A percentile compares a stretch with the other conserved stretches of the same genome.
Evolutionary conservation across 2,888 invertebrate species (phyloP).

Genomic region (Cancer borealis): DNA sequence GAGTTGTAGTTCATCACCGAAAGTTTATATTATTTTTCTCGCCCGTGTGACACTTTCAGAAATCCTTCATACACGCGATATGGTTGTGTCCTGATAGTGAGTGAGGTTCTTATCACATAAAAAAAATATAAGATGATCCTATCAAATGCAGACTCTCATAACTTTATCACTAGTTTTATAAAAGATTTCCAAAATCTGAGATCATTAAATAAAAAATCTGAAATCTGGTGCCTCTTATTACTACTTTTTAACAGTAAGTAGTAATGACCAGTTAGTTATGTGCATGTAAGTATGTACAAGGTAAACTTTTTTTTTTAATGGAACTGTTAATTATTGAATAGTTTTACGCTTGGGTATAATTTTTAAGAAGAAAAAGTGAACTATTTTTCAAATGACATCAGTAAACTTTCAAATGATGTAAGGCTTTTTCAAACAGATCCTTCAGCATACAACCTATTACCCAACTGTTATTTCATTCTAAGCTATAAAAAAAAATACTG

Average conservation of each 20-base stretch:
- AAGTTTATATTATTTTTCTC: neutral
- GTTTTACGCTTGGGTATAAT: neutral
- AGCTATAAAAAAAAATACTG: neutral
- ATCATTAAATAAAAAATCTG: neutral
- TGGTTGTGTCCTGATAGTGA: neutral
- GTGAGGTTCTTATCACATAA: neutral
- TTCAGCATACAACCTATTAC: neutral
- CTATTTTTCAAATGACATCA: neutral
- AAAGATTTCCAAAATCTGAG: neutral
- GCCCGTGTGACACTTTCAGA: neutral
- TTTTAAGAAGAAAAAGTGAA: neutral
- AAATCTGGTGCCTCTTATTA: neutral
- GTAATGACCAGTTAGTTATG: neutral
- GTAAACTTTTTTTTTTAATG: neutral
- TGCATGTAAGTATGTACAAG: neutral
- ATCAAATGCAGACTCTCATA: neutral
- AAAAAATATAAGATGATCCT: neutral
- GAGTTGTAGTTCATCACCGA: neutral
- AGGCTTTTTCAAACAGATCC: neutral
- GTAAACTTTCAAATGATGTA: neutral
- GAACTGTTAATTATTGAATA: neutral
- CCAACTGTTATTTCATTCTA: neutral
- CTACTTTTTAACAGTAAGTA: neutral
- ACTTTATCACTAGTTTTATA: neutral
- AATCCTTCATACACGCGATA: neutral